phyloP scores from a whole-genome alignment of 2,888 invertebrate species.

The Euzetes globulus region DNA sequence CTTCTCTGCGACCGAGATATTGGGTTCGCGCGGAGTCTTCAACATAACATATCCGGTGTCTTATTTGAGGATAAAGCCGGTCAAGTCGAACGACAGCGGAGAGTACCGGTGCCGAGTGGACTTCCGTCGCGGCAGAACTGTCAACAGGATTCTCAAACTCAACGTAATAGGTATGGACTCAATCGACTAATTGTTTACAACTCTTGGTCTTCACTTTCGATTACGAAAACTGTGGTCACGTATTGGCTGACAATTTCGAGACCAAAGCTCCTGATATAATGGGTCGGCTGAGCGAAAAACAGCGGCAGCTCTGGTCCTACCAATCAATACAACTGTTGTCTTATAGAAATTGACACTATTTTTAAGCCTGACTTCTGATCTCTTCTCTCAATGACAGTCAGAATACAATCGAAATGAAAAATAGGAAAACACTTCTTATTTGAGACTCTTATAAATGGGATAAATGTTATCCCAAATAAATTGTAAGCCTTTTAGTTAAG shows the following conservation, averaged over 20 bases:
- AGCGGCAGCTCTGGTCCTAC: background rate
- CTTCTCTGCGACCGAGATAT: conserved; percentile 28
- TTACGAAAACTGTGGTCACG: background rate
- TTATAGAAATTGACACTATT: background rate
- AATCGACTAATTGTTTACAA: background rate
- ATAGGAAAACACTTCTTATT: background rate
- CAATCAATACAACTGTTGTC: background rate
- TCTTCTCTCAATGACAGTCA: background rate
- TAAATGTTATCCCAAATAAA: background rate
- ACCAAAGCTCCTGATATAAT: background rate
- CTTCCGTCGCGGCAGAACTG: conserved; percentile 79
- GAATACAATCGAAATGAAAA: background rate
- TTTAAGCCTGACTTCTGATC: background rate
- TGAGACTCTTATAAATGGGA: background rate
- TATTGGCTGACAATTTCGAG: background rate
- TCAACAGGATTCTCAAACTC: conserved; percentile 79
- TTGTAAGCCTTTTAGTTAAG: background rate
- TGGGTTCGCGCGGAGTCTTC: conserved; percentile 25
- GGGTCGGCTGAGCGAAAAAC: background rate
- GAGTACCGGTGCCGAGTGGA: conserved; percentile 82
- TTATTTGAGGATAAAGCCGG: conserved; percentile 33
- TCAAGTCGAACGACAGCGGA: conserved; percentile 60
- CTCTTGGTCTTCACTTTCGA: background rate
- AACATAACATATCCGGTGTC: conserved; percentile 36
- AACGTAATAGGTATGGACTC: conserved; percentile 74